phyloP scores from a whole-genome alignment of 2,888 invertebrate species.

The Tenthredo livida region DNA sequence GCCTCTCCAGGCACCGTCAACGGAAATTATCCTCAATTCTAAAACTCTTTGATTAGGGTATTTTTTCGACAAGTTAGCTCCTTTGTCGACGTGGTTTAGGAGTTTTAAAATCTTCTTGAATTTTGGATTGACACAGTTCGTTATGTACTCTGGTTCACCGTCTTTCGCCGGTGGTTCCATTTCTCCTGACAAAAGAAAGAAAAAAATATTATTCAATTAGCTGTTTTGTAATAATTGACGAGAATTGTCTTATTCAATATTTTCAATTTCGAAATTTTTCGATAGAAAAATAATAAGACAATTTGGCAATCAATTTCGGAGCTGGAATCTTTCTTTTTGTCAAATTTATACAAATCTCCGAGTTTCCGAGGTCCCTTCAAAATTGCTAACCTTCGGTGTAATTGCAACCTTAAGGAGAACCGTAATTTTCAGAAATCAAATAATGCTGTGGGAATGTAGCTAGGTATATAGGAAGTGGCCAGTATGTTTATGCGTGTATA shows the following conservation, averaged over 20 bases:
- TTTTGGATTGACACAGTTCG: constrained; percentile 81
- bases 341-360: not conserved
- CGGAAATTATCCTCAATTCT: constrained; percentile 84
- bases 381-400: not conserved
- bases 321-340: not conserved
- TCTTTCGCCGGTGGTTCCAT: constrained; percentile 77
- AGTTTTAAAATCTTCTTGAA: constrained; percentile 84
- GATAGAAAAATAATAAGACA: too few relatives aligned
- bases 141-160: constrained; percentile 77
- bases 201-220: constrained; percentile 52
- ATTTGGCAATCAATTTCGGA: not conserved
- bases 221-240: constrained; percentile 60
- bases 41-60: constrained; percentile 81
- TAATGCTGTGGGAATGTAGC: not conserved
- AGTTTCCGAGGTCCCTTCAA: not conserved
- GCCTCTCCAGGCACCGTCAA: constrained; percentile 84
- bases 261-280: not conserved
- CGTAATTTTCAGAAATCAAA: not conserved
- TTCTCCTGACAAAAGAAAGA: constrained; percentile 68
- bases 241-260: not conserved
- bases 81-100: constrained; percentile 80
- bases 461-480: not conserved
- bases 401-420: not conserved
- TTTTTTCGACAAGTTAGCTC: constrained; percentile 81
- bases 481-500: not conserved